These are phyloP conservation scores for Mythimna ferrago DNA, from an alignment of 2,888 invertebrate species.

Conservation along the genomic window DNA sequence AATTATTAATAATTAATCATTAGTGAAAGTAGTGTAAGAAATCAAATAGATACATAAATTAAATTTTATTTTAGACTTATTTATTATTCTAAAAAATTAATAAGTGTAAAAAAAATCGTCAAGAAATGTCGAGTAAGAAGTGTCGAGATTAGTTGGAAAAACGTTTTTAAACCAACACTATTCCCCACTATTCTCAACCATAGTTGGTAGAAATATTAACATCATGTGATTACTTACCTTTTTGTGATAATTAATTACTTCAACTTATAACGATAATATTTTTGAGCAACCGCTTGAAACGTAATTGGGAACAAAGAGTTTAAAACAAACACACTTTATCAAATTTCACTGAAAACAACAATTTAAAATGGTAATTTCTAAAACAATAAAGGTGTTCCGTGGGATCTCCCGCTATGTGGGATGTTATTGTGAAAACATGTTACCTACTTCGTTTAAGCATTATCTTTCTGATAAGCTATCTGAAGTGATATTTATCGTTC, in stretches of 20 bases:
- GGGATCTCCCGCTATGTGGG: constrained; percentile 55
- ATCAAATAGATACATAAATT: neutral
- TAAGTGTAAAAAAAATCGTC: neutral
- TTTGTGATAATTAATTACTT: constrained; percentile 10
- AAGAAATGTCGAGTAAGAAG: neutral
- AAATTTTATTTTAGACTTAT: too few species aligned
- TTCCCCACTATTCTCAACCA: neutral
- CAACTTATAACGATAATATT: constrained; percentile 4
- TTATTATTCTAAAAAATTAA: neutral
- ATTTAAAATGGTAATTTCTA: constrained; percentile 27
- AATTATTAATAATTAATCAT: too few species aligned
- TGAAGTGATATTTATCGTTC: constrained; percentile 61
- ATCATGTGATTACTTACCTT: constrained; percentile 41
- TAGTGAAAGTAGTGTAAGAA: neutral
- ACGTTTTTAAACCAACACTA: neutral
- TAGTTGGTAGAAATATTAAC: constrained; percentile 8
- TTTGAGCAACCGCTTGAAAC: constrained; percentile 4
- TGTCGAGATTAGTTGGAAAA: neutral
- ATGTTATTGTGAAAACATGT: constrained; percentile 65
- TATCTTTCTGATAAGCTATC: constrained; percentile 64
- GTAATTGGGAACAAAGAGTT: neutral
- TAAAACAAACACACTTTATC: constrained; percentile 18
- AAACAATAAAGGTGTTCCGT: constrained; percentile 31
- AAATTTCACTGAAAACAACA: constrained; percentile 22
- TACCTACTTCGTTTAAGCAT: constrained; percentile 33